Conservation (phyloP, 2,797 vertebrate species). For the Urophycis tenuis region DNA sequence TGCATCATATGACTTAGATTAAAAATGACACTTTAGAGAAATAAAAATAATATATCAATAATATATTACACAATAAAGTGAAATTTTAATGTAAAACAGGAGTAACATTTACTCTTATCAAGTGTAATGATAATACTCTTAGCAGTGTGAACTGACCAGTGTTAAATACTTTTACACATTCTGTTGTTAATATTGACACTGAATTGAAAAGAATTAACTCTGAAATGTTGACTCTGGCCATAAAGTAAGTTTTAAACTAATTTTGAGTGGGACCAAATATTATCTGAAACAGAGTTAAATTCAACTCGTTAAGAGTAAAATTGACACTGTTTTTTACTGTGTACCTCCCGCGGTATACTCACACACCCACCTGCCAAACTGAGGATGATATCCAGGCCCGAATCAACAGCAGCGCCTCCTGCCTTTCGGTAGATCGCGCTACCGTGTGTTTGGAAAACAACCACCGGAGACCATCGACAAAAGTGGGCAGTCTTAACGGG, state of each 20-base stretch:
- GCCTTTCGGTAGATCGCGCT: too few species aligned
- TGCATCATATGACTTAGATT: conserved; percentile 7
- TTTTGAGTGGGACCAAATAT: conserved; percentile 9
- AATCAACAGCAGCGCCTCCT: too few species aligned
- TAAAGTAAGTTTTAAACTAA: neutral
- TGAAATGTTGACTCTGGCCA: neutral
- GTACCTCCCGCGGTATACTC: too few species aligned
- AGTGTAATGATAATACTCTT: neutral
- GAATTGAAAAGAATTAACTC: too few species aligned
- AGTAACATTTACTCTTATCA: neutral
- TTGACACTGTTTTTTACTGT: conserved; percentile 13
- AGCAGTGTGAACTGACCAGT: neutral
- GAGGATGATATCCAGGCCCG: too few species aligned
- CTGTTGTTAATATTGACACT: neutral
- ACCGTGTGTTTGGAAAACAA: too few species aligned
- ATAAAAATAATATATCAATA: too few species aligned
- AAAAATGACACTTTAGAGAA: neutral
- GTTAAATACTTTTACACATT: conserved; percentile 6
- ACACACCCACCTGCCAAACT: too few species aligned
- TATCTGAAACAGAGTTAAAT: conserved; percentile 11
- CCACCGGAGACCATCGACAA: too few species aligned
- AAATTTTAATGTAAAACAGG: neutral
- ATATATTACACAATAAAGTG: neutral
- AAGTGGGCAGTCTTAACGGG: too few species aligned
- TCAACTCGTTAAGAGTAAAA: neutral